Conservation (phyloP, 2,888 invertebrate species). For the Pardosa pseudoannulata region DNA sequence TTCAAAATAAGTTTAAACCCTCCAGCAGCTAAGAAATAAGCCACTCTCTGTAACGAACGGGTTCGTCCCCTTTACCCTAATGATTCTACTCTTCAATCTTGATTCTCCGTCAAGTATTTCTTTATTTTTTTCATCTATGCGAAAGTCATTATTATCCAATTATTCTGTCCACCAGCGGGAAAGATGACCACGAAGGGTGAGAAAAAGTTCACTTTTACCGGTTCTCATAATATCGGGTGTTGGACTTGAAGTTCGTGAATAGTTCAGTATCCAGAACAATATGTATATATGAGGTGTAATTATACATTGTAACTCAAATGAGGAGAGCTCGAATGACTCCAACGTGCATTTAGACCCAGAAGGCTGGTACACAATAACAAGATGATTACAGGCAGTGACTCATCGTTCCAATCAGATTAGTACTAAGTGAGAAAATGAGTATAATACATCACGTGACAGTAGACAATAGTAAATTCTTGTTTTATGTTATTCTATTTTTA, state of each 20-base stretch:
- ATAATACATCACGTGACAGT: background rate
- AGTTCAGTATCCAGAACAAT: background rate
- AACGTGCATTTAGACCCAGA: background rate
- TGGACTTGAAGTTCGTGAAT: background rate
- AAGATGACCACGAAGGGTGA: constrained; percentile 50
- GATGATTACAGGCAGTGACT: background rate
- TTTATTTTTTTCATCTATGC: constrained; percentile 16
- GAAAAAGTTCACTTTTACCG: constrained; percentile 20
- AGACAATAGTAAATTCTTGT: background rate
- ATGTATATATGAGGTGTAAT: background rate
- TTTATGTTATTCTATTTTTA: background rate
- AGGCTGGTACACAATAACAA: background rate
- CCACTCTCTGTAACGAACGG: constrained; percentile 25
- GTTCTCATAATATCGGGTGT: background rate
- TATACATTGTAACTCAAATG: background rate
- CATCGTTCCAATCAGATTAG: no score
- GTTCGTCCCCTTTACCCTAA: constrained; percentile 31
- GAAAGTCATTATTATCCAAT: constrained; percentile 61
- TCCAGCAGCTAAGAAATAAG: background rate
- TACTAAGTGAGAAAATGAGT: no score
- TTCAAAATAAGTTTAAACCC: constrained; percentile 34
- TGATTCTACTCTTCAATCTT: constrained; percentile 25
- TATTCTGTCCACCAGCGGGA: constrained; percentile 58
- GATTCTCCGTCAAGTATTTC: background rate
- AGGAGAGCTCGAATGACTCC: background rate